Evolutionary conservation across 2,113 vertebrate species (phyloP).

Genomic region (Genyomyrus donnyi): DNA sequence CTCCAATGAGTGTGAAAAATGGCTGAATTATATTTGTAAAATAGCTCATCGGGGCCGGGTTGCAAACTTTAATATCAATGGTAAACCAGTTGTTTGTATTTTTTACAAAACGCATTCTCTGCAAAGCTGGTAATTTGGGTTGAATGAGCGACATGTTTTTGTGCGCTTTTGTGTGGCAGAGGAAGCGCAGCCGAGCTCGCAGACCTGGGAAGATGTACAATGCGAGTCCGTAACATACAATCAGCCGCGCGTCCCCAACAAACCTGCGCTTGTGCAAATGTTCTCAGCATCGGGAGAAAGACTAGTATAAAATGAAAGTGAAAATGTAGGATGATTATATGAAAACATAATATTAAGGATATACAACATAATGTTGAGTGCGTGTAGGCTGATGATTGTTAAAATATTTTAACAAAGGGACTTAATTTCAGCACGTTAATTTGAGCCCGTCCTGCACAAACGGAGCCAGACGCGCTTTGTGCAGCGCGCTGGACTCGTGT

Average conservation of each 20-base stretch:
- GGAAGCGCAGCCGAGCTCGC: not conserved
- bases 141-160: not conserved
- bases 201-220: not conserved
- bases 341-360: not conserved
- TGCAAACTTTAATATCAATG: not conserved
- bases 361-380: not conserved
- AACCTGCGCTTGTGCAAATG: not conserved
- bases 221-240: not conserved
- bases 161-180: not conserved
- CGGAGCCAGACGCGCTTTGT: not conserved
- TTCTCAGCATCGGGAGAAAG: not conserved
- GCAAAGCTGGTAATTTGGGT: not conserved
- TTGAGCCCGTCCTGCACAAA: not conserved
- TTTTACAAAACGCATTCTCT: not conserved
- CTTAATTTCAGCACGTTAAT: not conserved
- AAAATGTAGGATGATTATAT: not conserved
- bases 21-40: not conserved
- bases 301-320: not conserved
- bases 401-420: not conserved
- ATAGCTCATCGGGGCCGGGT: not conserved
- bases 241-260: not conserved
- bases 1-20: not conserved
- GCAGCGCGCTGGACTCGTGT: not conserved
- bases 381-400: not conserved
- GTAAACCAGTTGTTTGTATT: not conserved